These are phyloP conservation scores for Lepus timidus DNA, from an alignment of 2,113 vertebrate species.

Conservation along the genomic window DNA sequence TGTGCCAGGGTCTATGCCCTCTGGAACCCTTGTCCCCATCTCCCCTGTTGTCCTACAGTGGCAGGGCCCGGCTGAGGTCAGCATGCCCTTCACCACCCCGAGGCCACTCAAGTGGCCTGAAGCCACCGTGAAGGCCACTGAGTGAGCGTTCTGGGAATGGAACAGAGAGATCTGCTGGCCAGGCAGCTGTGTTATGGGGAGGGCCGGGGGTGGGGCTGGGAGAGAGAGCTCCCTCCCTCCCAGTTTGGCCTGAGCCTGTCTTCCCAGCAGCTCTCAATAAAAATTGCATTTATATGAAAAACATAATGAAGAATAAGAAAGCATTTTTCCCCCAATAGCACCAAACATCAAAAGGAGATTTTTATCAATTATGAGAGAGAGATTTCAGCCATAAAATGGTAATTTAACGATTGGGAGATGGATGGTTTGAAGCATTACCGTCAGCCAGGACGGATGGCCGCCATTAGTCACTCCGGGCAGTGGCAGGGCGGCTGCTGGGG, in stretches of 20 bases:
- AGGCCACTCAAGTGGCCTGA: not conserved
- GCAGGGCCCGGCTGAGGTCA: not conserved
- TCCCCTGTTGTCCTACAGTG: not conserved
- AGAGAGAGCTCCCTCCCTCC: not conserved
- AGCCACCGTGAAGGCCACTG: not conserved
- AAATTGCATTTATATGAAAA: slow-evolving; percentile 89
- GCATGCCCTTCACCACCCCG: not conserved
- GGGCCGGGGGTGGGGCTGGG: accelerated
- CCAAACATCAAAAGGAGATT: slow-evolving; percentile 88
- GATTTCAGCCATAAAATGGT: slow-evolving; percentile 88
- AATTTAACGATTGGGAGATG: slow-evolving; percentile 89
- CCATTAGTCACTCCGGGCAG: slow-evolving; percentile 80
- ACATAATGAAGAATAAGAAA: slow-evolving; percentile 86
- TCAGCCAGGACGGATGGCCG: slow-evolving; percentile 86
- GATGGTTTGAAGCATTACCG: slow-evolving; percentile 86
- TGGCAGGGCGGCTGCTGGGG: not conserved
- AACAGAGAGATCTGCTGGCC: not conserved
- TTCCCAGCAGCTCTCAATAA: slow-evolving; percentile 83
- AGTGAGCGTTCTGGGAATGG: not conserved
- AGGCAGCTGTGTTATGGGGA: accelerated
- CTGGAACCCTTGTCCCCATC: not conserved
- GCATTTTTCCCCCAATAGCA: slow-evolving; percentile 83
- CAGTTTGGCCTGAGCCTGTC: not conserved
- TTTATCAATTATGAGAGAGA: slow-evolving; percentile 90
- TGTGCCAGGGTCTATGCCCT: not conserved